Conservation (phyloP, 2,113 vertebrate genomes). For the Brienomyrus brachyistius region DNA sequence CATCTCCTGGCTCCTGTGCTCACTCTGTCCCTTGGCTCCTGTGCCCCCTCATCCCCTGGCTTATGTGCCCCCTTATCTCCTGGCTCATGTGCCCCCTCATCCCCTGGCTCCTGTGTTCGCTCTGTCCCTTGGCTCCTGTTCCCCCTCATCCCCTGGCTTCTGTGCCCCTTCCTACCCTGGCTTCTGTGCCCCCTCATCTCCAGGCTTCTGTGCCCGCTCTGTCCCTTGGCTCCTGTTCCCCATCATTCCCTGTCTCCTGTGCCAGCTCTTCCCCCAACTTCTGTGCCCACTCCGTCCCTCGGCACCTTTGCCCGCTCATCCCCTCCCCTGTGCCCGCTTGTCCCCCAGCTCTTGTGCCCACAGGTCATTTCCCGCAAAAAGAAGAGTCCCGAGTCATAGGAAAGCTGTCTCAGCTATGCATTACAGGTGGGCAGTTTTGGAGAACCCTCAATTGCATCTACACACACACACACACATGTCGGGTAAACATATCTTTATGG, state of each 20-base stretch:
- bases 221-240: not conserved
- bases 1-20: not conserved
- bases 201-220: too few species aligned
- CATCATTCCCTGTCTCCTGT: not conserved
- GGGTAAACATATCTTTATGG: not conserved
- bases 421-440: not conserved
- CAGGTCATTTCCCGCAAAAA: not conserved
- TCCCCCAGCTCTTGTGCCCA: not conserved
- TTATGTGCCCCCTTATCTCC: not conserved
- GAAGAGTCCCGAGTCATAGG: not conserved
- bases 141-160: too few species aligned
- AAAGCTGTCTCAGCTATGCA: not conserved
- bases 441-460: not conserved
- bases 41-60: not conserved
- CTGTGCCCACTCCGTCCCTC: not conserved
- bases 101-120: too few species aligned
- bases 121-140: not conserved
- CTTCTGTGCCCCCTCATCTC: too few species aligned
- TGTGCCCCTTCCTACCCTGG: too few species aligned
- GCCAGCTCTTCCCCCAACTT: not conserved
- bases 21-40: not conserved
- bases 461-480: not conserved
- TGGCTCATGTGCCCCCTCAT: too few species aligned
- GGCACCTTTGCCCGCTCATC: not conserved
- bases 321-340: not conserved